Percentiles rank a stretch among this genome's conserved stretches.
Evolutionary conservation across 2,113 vertebrate genomes (phyloP).

Genomic region (Myrmecophaga tridactyla): DNA sequence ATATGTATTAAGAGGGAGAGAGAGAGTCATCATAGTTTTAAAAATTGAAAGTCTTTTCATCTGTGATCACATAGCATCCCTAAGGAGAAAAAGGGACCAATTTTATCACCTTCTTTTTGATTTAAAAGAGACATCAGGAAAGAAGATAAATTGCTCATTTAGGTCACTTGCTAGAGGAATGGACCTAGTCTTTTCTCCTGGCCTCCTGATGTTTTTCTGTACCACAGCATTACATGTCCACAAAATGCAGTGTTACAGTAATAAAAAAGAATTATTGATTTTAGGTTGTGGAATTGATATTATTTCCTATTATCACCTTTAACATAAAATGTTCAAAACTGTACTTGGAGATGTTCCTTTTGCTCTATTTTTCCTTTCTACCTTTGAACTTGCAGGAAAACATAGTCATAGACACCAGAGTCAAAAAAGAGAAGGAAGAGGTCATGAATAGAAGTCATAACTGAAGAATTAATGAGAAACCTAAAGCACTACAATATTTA

Average conservation of each 20-base stretch:
- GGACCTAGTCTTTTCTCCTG: rapidly evolving
- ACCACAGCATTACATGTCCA: no score
- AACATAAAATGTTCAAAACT: background rate
- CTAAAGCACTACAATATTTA: rapidly evolving
- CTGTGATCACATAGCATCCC: background rate
- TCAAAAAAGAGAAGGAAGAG: background rate
- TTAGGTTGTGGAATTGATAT: no score
- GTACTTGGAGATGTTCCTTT: no score
- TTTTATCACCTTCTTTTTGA: background rate
- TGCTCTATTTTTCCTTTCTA: background rate
- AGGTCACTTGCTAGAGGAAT: background rate
- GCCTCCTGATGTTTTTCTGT: rapidly evolving
- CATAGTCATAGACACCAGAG: background rate
- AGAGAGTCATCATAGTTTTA: background rate
- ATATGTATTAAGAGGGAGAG: no score
- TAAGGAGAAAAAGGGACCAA: background rate
- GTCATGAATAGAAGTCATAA: rapidly evolving
- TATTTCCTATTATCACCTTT: background rate
- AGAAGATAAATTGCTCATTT: background rate
- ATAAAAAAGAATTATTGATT: background rate
- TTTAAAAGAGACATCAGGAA: background rate
- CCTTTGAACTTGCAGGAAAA: no score
- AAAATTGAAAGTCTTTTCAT: background rate
- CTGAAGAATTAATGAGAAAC: rapidly evolving
- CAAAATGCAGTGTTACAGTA: no score